These are phyloP conservation scores for Eubasilissa regina DNA, from an alignment of 1,140 invertebrate species.

Conservation along the genomic window DNA sequence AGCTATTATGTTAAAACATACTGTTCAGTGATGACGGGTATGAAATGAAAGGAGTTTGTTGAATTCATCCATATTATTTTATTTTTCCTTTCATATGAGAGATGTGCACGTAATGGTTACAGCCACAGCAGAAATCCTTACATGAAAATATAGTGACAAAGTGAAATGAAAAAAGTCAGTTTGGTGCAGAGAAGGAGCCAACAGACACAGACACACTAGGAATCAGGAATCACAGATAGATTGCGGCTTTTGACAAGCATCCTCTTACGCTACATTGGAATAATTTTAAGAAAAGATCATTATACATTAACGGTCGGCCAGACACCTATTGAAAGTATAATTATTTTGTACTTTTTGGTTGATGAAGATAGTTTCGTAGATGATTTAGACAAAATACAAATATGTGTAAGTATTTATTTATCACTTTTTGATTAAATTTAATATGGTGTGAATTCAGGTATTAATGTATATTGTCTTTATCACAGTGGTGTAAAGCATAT, in stretches of 20 bases:
- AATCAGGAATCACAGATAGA: conserved; percentile 50
- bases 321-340: conserved; percentile 59
- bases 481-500: conserved; percentile 60
- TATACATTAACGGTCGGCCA: conserved; percentile 52
- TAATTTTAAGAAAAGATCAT: conserved; percentile 36
- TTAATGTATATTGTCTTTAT: conserved; percentile 60
- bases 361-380: conserved; percentile 53
- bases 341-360: conserved; percentile 60
- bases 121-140: conserved; percentile 56
- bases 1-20: too few species aligned
- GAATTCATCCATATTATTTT: conserved; percentile 59
- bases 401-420: conserved; percentile 55
- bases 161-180: conserved; percentile 45
- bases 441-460: conserved; percentile 59
- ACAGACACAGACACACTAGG: conserved; percentile 50
- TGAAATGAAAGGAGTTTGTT: conserved; percentile 30
- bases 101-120: conserved; percentile 60
- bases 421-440: conserved; percentile 56
- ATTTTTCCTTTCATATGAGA: conserved; percentile 60
- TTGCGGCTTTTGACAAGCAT: conserved; percentile 44
- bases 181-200: conserved; percentile 24
- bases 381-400: conserved; percentile 57
- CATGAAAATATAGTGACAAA: conserved; percentile 54
- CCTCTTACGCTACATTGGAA: conserved; percentile 48
- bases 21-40: too few species aligned